Base-by-base conservation (phyloP, 2,113 vertebrate species). In the Zonotrichia leucophrys region DNA sequence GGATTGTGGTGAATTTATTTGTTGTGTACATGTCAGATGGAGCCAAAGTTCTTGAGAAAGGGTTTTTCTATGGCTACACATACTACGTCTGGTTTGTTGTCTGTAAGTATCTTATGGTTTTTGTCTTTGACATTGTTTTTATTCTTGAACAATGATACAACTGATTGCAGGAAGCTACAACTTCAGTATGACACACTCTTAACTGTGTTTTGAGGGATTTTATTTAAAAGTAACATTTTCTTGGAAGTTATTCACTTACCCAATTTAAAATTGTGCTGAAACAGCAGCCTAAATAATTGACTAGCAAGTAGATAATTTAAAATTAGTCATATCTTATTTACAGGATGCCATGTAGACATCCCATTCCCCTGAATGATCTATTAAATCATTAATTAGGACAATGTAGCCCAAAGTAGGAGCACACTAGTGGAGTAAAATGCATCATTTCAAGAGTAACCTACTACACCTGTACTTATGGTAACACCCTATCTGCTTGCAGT, bases 21-120 rank as follows among this genome's bases (percentile, higher is more conserved):
- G 99, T 98, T 6, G 98, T 99, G 84, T 98, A 95, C 91, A 18
- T 98, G 92, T 98, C 96, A 10, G 99, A 99, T 0, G 99, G 99
- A 62, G 84, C 97, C 14, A 94, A 97, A 47, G 97, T 99, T 67
- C 89, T 98, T 21, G 98, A 99, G 96, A 99, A 99, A 85, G 99
- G 99, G 31, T 99, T 99, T 98, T 99, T 99, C 97, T 98, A 98
- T 70, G 99, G 99, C 90, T 99, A 99, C 49, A 99, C 99, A 0
- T 97, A 97, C 49, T 99, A 97, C 94, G 99, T 99, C 94, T 99
- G 98, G 97, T 98, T 99, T 83, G 99, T 99, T 21, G 82, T 99
- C 35, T 98, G 99, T 99, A 97, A 99, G 99, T 99, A 98, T 35
- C 37, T 24, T 22, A 22, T 69, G 56, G 11, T 4, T 88, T 47